phyloP scores from a whole-genome alignment of 2,888 invertebrate species.

The Pomacea canaliculata region DNA sequence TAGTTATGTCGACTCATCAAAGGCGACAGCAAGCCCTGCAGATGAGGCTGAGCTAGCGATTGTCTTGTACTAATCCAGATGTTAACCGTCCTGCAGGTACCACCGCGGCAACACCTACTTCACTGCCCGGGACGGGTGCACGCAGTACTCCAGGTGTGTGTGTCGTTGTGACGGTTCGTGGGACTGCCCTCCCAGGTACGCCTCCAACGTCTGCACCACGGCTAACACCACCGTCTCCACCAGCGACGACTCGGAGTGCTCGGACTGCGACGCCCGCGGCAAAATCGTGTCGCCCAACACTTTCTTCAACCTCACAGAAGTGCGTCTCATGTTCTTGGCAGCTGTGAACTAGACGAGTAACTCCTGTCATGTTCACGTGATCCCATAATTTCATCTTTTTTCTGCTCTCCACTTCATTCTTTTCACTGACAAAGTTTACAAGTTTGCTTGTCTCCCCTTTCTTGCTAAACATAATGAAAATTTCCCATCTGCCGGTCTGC shows the following conservation, averaged over 20 bases:
- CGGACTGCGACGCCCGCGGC: slow-evolving; percentile 46
- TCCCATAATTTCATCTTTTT: no score
- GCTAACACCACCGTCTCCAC: slow-evolving; percentile 6
- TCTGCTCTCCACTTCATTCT: no score
- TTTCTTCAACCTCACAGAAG: slow-evolving; percentile 49
- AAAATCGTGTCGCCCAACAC: slow-evolving; percentile 43
- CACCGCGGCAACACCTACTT: slow-evolving; percentile 37
- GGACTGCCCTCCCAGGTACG: slow-evolving; percentile 45
- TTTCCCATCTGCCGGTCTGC: no score
- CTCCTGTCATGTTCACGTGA: no score
- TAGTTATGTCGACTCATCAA: no score
- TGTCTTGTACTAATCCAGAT: no score
- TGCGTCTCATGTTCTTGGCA: not conserved
- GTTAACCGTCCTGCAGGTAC: slow-evolving; percentile 3
- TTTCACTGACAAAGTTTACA: no score
- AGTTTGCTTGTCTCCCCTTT: no score
- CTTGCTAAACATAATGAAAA: no score
- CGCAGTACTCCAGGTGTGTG: slow-evolving; percentile 45
- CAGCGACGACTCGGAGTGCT: slow-evolving; percentile 32
- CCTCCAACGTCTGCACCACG: slow-evolving; percentile 41
- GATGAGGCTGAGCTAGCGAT: no score
- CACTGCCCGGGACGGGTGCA: slow-evolving; percentile 50
- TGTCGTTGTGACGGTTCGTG: slow-evolving; percentile 60
- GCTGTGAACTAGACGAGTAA: no score
- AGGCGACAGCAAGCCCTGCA: no score